These are phyloP conservation scores for Cheilosia impressa DNA, from an alignment of 2,888 invertebrate genomes.

Conservation along the genomic window DNA sequence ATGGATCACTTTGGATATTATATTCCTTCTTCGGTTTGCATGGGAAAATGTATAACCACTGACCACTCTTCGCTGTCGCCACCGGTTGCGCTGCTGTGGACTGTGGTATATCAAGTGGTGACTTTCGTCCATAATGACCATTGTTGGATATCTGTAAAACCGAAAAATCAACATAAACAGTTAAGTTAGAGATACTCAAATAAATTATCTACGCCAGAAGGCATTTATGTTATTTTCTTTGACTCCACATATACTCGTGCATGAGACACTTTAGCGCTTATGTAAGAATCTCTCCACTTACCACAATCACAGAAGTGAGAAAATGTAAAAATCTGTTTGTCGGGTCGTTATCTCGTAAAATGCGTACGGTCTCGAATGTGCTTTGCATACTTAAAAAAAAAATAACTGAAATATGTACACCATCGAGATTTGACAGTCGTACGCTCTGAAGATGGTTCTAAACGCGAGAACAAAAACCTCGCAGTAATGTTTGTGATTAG, in stretches of 20 bases:
- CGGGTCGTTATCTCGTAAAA: conserved; percentile 28
- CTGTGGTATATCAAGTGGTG: neutral
- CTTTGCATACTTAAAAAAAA: conserved; percentile 29
- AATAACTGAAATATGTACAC: neutral
- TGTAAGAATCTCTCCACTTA: conserved; percentile 26
- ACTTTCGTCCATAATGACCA: conserved; percentile 60
- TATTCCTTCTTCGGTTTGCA: conserved; percentile 15
- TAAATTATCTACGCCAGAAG: conserved; percentile 55
- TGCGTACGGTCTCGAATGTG: conserved; percentile 36
- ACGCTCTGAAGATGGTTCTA: conserved; percentile 11
- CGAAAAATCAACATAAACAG: conserved; percentile 54
- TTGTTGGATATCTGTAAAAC: conserved; percentile 30
- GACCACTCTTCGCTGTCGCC: conserved; percentile 19
- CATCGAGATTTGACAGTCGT: conserved; percentile 1
- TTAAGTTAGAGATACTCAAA: conserved; percentile 40
- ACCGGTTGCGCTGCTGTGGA: neutral
- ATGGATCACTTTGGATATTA: neutral
- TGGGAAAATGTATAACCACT: conserved; percentile 10
- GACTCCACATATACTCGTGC: conserved; percentile 12
- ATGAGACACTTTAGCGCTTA: conserved; percentile 28
- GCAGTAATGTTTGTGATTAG: conserved; percentile 11
- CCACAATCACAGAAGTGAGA: conserved; percentile 41
- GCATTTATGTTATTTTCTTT: conserved; percentile 34
- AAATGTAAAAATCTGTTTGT: conserved; percentile 44
- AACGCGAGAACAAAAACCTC: neutral